Percentiles rank a stretch among this genome's conserved stretches.
These are phyloP conservation scores for Elymnias hypermnestra DNA, from an alignment of 1,140 invertebrate genomes.

Conservation along the genomic window DNA sequence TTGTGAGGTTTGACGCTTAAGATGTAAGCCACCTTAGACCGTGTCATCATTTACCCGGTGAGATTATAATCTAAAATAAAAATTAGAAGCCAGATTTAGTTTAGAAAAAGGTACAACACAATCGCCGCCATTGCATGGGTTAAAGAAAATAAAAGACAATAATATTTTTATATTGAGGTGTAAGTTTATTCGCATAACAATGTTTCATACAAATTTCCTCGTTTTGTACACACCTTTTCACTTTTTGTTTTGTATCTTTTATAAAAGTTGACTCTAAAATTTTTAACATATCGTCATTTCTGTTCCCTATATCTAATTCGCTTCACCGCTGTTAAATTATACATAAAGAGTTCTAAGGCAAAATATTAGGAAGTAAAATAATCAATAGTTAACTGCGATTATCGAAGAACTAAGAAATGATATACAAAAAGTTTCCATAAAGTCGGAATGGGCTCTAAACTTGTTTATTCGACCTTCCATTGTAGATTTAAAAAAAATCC, in stretches of 20 bases:
- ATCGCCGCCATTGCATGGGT: too few relatives aligned
- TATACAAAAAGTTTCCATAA: constrained; percentile 56
- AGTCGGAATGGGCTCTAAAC: constrained; percentile 64
- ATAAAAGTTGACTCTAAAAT: constrained; percentile 75
- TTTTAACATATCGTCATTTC: constrained; percentile 73
- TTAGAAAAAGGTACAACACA: too few relatives aligned
- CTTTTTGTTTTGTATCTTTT: constrained; percentile 70
- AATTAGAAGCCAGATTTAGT: too few relatives aligned
- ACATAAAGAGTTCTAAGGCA: constrained; percentile 62
- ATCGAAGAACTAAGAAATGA: constrained; percentile 50
- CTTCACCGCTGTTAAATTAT: constrained; percentile 68
- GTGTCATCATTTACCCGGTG: too few relatives aligned
- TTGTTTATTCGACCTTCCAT: constrained; percentile 55
- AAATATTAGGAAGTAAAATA: constrained; percentile 56
- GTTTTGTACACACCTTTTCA: constrained; percentile 75
- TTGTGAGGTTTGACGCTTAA: too few relatives aligned
- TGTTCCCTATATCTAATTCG: constrained; percentile 73
- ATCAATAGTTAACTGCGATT: constrained; percentile 47
- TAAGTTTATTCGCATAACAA: constrained; percentile 76
- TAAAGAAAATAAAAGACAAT: constrained; percentile 58
- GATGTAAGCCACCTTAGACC: too few relatives aligned
- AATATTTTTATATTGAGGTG: constrained; percentile 72
- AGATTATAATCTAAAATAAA: too few relatives aligned
- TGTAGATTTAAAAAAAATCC: too few relatives aligned
- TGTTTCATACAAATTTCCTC: constrained; percentile 75